Conservation (phyloP, 2,888 invertebrate genomes). For the Sussaba pulchella region DNA sequence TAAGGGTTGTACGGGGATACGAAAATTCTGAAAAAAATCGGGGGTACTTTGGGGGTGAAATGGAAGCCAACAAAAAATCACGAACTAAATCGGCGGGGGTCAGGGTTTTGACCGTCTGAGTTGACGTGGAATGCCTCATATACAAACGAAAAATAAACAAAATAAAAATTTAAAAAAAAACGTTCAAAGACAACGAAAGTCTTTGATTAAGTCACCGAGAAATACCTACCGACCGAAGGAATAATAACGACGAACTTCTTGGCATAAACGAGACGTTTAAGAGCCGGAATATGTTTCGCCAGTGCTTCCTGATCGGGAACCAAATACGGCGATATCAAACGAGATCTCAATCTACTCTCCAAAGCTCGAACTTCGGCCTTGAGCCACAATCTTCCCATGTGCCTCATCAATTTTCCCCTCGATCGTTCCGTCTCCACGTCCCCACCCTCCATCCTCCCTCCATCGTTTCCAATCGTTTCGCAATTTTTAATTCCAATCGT, state of each 20-base stretch:
- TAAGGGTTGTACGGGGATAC: no score
- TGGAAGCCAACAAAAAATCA: no score
- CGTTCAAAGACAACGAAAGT: not conserved
- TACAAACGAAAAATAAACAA: not conserved
- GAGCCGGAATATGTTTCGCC: slow-evolving; percentile 90
- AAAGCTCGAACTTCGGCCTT: slow-evolving; percentile 94
- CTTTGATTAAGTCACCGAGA: no score
- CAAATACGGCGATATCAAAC: slow-evolving; percentile 92
- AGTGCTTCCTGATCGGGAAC: slow-evolving; percentile 95
- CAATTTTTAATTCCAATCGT: slow-evolving; percentile 48
- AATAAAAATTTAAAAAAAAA: not conserved
- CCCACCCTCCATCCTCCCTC: slow-evolving; percentile 60
- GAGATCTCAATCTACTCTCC: slow-evolving; percentile 89
- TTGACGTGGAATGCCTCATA: no score
- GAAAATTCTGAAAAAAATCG: no score
- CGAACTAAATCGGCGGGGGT: no score
- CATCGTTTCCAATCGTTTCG: slow-evolving; percentile 41
- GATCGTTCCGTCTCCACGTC: slow-evolving; percentile 77
- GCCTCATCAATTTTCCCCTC: slow-evolving; percentile 89
- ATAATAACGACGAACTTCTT: slow-evolving; percentile 95
- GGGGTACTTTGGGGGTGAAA: no score
- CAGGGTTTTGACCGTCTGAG: no score
- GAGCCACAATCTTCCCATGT: slow-evolving; percentile 96
- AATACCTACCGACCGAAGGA: slow-evolving; percentile 92
- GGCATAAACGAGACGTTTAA: slow-evolving; percentile 93